A percentile compares a stretch with the other conserved stretches of the same genome.
These are phyloP conservation scores for Bombylius discolor DNA, from an alignment of 2,888 invertebrate species.

Conservation along the genomic window DNA sequence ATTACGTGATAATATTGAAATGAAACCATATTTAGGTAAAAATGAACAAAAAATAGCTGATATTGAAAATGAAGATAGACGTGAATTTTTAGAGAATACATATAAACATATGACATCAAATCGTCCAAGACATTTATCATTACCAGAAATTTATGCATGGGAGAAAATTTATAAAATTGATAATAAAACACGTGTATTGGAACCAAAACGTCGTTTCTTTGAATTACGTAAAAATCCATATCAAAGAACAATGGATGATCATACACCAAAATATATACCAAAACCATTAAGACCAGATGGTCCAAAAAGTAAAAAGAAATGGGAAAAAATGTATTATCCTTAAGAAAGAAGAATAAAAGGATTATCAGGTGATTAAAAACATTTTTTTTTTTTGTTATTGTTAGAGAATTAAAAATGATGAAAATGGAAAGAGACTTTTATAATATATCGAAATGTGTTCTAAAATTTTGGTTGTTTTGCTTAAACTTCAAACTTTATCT, in stretches of 20 bases:
- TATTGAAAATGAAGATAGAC: constrained; percentile 52
- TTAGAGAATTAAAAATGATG: too few species aligned
- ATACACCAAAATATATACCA: constrained; percentile 56
- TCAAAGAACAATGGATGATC: constrained; percentile 52
- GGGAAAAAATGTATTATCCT: constrained; percentile 57
- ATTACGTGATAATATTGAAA: constrained; percentile 43
- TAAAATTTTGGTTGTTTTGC: too few species aligned
- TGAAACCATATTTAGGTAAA: constrained; percentile 60
- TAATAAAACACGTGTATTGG: constrained; percentile 52
- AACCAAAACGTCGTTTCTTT: constrained; percentile 56
- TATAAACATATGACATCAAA: constrained; percentile 59
- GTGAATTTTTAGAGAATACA: constrained; percentile 53
- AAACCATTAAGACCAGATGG: constrained; percentile 47
- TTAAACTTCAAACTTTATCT: too few species aligned
- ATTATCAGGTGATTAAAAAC: background rate
- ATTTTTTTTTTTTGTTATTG: background rate
- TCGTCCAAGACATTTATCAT: constrained; percentile 45
- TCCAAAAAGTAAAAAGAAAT: constrained; percentile 47
- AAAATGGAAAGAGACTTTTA: too few species aligned
- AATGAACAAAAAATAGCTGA: constrained; percentile 49
- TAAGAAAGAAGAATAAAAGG: constrained; percentile 13
- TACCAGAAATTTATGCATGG: constrained; percentile 67
- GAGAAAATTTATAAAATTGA: constrained; percentile 69
- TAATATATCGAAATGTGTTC: too few species aligned
- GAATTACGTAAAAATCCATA: constrained; percentile 50